These are phyloP conservation scores for Physella acuta DNA, from an alignment of 1,140 invertebrate genomes.

Conservation along the genomic window DNA sequence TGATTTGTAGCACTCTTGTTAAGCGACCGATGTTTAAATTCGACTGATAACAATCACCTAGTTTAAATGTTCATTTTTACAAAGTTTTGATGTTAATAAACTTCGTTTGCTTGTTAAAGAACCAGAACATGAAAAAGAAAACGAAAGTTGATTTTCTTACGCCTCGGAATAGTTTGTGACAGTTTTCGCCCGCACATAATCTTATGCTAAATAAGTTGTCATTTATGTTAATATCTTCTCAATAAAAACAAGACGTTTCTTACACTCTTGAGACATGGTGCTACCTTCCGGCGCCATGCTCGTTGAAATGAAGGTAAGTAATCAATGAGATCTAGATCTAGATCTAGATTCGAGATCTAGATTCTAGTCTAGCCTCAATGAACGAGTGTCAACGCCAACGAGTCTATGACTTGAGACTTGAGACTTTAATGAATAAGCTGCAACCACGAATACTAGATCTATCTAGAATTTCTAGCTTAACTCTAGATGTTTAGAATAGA, in stretches of 20 bases:
- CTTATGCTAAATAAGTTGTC: neutral
- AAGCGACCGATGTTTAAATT: neutral
- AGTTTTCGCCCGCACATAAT: neutral
- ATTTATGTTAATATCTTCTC: neutral
- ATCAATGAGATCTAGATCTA: neutral
- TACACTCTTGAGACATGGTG: neutral
- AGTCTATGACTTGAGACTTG: too few relatives aligned
- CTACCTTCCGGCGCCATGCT: neutral
- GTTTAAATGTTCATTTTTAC: neutral
- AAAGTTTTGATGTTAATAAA: neutral
- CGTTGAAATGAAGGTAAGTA: slow-evolving; percentile 4
- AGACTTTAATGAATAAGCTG: too few relatives aligned
- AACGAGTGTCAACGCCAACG: too few relatives aligned
- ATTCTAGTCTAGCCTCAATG: neutral
- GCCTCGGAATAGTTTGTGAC: neutral
- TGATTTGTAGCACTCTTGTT: neutral
- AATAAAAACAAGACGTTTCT: neutral
- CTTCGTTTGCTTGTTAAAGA: neutral
- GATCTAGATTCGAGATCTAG: neutral
- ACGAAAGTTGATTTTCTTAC: neutral
- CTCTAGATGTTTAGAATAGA: too few relatives aligned
- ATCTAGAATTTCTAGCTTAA: too few relatives aligned
- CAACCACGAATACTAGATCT: too few relatives aligned
- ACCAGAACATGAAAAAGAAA: neutral
- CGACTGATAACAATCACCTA: neutral